These are phyloP conservation scores for Acanthopleura granulata DNA, from an alignment of 2,888 invertebrate genomes.

Conservation along the genomic window DNA sequence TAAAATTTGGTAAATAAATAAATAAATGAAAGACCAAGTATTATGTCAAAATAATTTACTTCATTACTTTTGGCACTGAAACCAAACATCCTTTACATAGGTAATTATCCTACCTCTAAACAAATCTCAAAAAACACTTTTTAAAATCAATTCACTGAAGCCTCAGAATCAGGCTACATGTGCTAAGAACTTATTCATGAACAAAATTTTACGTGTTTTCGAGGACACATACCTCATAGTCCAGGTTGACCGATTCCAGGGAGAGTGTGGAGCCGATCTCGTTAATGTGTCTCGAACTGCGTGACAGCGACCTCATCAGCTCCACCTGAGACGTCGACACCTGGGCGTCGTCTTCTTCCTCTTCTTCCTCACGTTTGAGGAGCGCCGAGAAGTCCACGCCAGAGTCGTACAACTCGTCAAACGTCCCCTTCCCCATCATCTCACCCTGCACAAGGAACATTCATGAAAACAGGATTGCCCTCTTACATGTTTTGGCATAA, in stretches of 20 bases:
- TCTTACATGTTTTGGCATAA: too few species aligned
- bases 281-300: constrained; percentile 12
- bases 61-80: too few species aligned
- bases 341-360: constrained; percentile 30
- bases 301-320: constrained; percentile 1
- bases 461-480: not conserved
- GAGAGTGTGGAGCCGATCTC: constrained; percentile 50
- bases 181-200: too few species aligned
- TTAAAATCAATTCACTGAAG: too few species aligned
- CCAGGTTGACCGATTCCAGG: constrained; percentile 26
- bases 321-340: not conserved
- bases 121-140: too few species aligned
- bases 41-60: too few species aligned
- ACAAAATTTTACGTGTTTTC: too few species aligned
- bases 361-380: constrained; percentile 55
- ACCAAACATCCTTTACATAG: too few species aligned
- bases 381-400: constrained; percentile 64
- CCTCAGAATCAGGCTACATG: too few species aligned
- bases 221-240: constrained; percentile 50
- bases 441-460: constrained; percentile 52
- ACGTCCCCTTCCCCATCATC: constrained; percentile 61
- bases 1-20: too few species aligned
- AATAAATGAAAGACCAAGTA: too few species aligned
- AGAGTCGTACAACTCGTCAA: constrained; percentile 56
- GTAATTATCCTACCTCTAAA: too few species aligned